phyloP scores from a whole-genome alignment of 2,888 invertebrate genomes.

The Pterostichus niger region DNA sequence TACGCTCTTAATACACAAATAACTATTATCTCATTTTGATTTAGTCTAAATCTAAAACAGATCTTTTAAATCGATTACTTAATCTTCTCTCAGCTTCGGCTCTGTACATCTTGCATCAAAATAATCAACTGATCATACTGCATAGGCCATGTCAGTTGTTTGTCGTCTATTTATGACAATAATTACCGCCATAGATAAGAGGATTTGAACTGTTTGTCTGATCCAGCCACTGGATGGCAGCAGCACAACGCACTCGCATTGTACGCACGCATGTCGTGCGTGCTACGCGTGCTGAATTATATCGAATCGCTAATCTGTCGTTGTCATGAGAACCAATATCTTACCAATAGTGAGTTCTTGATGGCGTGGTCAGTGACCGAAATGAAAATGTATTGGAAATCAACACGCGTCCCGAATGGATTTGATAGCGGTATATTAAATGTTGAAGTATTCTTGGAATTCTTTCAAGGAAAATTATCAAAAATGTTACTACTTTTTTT shows the following conservation, averaged over 20 bases:
- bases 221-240: constrained; percentile 16
- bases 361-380: constrained; percentile 1
- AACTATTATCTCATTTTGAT: no score
- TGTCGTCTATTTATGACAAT: constrained; percentile 15
- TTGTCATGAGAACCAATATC: background rate
- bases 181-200: background rate
- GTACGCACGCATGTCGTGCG: background rate
- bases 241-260: background rate
- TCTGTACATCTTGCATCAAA: background rate
- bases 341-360: background rate
- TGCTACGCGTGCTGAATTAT: constrained; percentile 25
- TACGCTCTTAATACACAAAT: no score
- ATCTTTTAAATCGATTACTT: no score
- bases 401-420: background rate
- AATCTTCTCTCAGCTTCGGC: background rate
- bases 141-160: background rate
- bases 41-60: no score
- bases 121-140: background rate
- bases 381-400: background rate
- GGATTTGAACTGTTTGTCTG: background rate
- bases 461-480: no score
- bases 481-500: no score
- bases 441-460: no score
- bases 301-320: constrained; percentile 9
- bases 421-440: background rate